Percentiles rank a stretch among this genome's conserved stretches.
Evolutionary conservation across 1,140 invertebrate species (phyloP).

Genomic region (Oppia nitens): DNA sequence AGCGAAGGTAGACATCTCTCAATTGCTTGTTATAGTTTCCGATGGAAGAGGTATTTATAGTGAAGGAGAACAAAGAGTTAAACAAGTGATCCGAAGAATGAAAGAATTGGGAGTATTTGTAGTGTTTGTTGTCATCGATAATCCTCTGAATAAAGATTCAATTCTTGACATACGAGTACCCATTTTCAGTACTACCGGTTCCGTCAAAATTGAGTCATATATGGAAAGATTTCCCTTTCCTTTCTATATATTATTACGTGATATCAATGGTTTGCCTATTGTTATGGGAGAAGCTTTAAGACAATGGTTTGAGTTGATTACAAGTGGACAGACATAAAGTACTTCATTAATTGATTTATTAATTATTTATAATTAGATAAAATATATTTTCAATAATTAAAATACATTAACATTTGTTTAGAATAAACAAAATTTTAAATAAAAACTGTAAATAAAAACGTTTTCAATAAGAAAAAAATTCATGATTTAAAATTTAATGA

Average conservation of each 20-base stretch:
- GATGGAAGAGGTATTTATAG: slow-evolving; percentile 83
- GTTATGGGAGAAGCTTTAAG: slow-evolving; percentile 85
- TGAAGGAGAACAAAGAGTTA: slow-evolving; percentile 62
- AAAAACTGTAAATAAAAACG: neutral
- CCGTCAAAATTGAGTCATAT: slow-evolving; percentile 34
- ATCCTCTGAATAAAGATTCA: slow-evolving; percentile 72
- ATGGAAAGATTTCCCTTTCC: slow-evolving; percentile 94
- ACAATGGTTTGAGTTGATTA: slow-evolving; percentile 96
- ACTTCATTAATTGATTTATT: too few species aligned
- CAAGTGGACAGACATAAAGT: neutral
- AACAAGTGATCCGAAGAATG: slow-evolving; percentile 57
- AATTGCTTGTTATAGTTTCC: slow-evolving; percentile 77
- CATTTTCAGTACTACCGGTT: slow-evolving; percentile 39
- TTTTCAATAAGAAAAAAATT: neutral
- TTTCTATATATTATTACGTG: slow-evolving; percentile 86
- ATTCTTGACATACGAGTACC: slow-evolving; percentile 75
- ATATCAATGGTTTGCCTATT: slow-evolving; percentile 65
- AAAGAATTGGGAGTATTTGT: slow-evolving; percentile 67
- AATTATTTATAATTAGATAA: too few species aligned
- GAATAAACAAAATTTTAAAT: neutral
- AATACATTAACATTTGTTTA: too few species aligned
- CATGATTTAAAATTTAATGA: too few species aligned
- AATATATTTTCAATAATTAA: too few species aligned
- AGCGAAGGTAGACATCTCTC: slow-evolving; percentile 45
- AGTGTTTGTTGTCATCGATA: slow-evolving; percentile 90